Base-by-base conservation (phyloP, 2,113 vertebrate species). In the Arizona elegans region DNA sequence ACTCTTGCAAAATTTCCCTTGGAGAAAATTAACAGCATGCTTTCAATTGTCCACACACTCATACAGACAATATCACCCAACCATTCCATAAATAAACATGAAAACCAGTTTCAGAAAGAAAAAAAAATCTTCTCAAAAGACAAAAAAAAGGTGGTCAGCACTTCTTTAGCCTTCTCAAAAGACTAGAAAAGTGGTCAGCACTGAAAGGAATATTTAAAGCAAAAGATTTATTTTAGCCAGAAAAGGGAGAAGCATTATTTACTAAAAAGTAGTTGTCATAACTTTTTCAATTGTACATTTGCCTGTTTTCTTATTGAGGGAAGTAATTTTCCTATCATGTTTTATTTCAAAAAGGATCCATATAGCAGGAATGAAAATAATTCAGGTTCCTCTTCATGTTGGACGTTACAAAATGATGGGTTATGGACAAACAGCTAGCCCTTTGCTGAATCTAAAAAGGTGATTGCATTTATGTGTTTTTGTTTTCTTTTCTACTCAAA, bases 371-470 rank as follows among this genome's bases (percentile, higher is more conserved):
- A 95, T 97, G 97, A 97, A 96, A 92, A 97, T 97, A 91, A 86
- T 95, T 12, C 95, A 94, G 90, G 96, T 96, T 1, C 88, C 97
- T 1, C 53, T 95, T 26, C 86, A 89, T 1, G 89, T 97, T 3
- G 97, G 97, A 19, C 97, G 94, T 91, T 98, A 97, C 94, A 97
- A 95, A 94, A 96, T 96, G 94, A 96, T 97, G 93, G 91, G 95
- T 19, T 96, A 96, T 53, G 92, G 0, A 0, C 58, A 95, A 26
- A 88, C 93, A 85, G n/a, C 4, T 24, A 93, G 95, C 33, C 87
- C 13, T 4, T 91, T 89, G 1, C 94, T 96, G 53, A 93, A 94
- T 12, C 89, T 93, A 89, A 93, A 55, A 91, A 96, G 97, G 97
- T 97, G 95, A 93, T 7, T 90, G 19, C 21, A 86, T 59, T 9